A percentile compares a stretch with the other conserved stretches of the same genome.
Conservation (phyloP, 2,888 invertebrate genomes). For the Cyaniris semiargus region DNA sequence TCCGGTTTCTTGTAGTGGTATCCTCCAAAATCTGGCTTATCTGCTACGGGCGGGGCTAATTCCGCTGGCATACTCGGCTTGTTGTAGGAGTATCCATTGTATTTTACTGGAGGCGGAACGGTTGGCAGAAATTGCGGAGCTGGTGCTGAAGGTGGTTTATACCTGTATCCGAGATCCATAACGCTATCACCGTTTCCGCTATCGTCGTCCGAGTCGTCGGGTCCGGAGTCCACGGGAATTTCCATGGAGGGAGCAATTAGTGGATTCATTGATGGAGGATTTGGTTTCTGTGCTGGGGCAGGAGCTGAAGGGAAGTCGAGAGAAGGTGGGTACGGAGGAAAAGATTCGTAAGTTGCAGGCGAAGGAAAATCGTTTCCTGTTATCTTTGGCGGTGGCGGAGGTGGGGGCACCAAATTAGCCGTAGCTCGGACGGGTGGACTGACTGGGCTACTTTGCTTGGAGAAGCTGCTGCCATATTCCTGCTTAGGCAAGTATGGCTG, state of each 20-base stretch:
- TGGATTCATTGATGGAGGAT: slow-evolving; percentile 41
- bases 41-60: slow-evolving; percentile 47
- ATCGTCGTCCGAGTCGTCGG: slow-evolving; percentile 47
- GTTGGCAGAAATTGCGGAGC: slow-evolving; percentile 54
- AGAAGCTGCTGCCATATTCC: slow-evolving; percentile 56
- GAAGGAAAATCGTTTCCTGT: slow-evolving; percentile 61
- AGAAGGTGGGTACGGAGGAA: slow-evolving; percentile 64
- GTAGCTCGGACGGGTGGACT: slow-evolving; percentile 51
- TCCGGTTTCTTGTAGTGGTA: slow-evolving; percentile 59
- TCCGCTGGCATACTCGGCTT: slow-evolving; percentile 60
- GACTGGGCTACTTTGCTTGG: slow-evolving; percentile 56
- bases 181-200: slow-evolving; percentile 49
- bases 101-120: slow-evolving; percentile 54
- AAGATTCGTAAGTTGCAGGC: slow-evolving; percentile 66
- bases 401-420: slow-evolving; percentile 64
- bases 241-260: slow-evolving; percentile 51
- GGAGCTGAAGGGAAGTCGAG: slow-evolving; percentile 41
- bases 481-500: slow-evolving; percentile 69
- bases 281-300: slow-evolving; percentile 43
- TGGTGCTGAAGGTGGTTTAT: slow-evolving; percentile 58
- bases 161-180: slow-evolving; percentile 59
- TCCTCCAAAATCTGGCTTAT: slow-evolving; percentile 51
- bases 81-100: slow-evolving; percentile 62
- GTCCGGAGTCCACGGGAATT: slow-evolving; percentile 45
- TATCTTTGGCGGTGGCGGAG: slow-evolving; percentile 56